phyloP scores from a whole-genome alignment of 2,113 vertebrate genomes.

The Colius striatus region DNA sequence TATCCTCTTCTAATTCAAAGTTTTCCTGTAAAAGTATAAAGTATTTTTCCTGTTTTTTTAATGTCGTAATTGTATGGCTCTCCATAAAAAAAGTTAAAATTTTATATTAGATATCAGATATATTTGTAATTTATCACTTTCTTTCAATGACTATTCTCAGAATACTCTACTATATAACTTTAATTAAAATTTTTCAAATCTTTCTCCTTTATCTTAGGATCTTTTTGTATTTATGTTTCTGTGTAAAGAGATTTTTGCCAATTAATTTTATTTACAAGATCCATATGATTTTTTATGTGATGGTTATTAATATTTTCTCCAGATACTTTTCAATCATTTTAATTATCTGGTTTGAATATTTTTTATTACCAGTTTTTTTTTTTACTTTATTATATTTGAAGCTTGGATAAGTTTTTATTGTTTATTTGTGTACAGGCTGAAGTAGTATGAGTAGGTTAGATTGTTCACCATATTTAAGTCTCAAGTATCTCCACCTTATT shows the following conservation, averaged over 20 bases:
- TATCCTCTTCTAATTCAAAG: not conserved
- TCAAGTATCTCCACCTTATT: not conserved
- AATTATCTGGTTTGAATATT: not conserved
- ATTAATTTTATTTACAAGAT: not conserved
- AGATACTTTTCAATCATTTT: not conserved
- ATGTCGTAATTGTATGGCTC: not conserved
- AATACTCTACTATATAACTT: not conserved
- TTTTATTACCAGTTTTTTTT: not conserved
- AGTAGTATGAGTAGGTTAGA: not conserved
- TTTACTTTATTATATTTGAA: not conserved
- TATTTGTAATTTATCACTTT: not conserved
- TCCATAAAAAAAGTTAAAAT: not conserved
- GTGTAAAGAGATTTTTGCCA: not conserved
- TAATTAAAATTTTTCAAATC: not conserved
- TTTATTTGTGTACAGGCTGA: not conserved
- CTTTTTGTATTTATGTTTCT: not conserved
- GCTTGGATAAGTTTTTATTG: not conserved
- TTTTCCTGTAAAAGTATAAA: not conserved
- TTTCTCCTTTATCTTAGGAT: not conserved
- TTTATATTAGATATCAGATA: accelerated
- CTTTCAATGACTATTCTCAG: not conserved
- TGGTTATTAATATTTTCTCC: not conserved
- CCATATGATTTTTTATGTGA: accelerated
- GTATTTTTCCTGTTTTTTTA: not conserved
- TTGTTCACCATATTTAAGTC: not conserved